Evolutionary conservation across 1,140 invertebrate genomes (phyloP), one percentile per base, ranked within the genome.

Genomic region (Trichonephila clavipes): DNA sequence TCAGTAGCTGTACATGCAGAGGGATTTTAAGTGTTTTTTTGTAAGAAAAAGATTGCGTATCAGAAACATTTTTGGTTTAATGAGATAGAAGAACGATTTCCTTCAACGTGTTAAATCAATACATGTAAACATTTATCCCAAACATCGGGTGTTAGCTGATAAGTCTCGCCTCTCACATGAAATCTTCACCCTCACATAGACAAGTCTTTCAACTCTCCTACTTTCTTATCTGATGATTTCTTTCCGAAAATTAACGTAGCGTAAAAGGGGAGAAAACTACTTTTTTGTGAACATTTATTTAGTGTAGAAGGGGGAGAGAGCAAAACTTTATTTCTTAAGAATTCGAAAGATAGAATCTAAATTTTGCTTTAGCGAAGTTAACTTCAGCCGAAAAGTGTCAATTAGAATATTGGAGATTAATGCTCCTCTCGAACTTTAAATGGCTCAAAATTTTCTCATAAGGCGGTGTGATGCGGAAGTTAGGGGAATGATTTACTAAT

Each of bases 21-120:
- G 8, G 51, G 51, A 51, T 51, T 51, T 51, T 0, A 77, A 77
- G 72, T 77, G 24, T 16, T 28, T 77, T 77, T 77, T 34, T 40
- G 72, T 14, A 40, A 18, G 34, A 77, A 77, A 77, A 18, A 14
- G 28, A 40, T 21, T 77, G 14, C 72, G 28, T 18, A 77, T 77
- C 66, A 69, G 21, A 69, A 69, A 24, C 24, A 69, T 28, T 77
- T 77, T 34, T 28, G 12, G 72, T 40, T 14, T 40, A 77, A 19
- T 77, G 72, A 77, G 72, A 77, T 40, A 40, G 34, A 77, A 34
- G 72, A 77, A 77, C 24, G 72, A 19, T 77, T 19, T 77, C 72
- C 72, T 14, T 77, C 72, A 77, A 77, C 72, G 72, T 77, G 72
- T 77, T 40, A 77, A 77, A 34, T 28, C 72, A 77, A 77, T 77